A percentile compares a stretch with the other conserved stretches of the same genome.
Evolutionary conservation across 2,888 invertebrate genomes (phyloP).

Genomic region (Volucella bombylans): DNA sequence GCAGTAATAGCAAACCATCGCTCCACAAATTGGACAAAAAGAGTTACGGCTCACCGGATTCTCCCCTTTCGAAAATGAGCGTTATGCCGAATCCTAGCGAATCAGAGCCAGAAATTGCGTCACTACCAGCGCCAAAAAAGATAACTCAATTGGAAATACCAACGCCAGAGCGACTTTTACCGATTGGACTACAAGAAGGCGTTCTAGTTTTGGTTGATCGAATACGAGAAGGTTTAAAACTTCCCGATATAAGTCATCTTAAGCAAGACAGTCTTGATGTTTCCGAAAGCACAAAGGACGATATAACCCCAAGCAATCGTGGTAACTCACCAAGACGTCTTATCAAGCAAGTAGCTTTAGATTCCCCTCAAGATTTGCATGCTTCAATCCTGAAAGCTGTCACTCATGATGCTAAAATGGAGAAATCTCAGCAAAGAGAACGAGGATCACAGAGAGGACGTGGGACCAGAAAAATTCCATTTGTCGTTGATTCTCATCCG

Average conservation of each 20-base stretch:
- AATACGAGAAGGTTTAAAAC: conserved; percentile 88
- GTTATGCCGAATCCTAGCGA: conserved; percentile 84
- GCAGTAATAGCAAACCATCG: conserved; percentile 42
- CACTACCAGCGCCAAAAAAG: conserved; percentile 79
- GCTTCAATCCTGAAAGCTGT: conserved; percentile 80
- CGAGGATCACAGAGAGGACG: conserved; percentile 83
- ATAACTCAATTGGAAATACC: conserved; percentile 87
- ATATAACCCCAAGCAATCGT: conserved; percentile 82
- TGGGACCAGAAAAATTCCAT: conserved; percentile 83
- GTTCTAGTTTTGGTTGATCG: conserved; percentile 88
- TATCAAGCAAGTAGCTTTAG: conserved; percentile 88
- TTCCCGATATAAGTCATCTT: conserved; percentile 84
- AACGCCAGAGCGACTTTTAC: conserved; percentile 88
- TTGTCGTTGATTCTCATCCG: conserved; percentile 84
- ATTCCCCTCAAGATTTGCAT: conserved; percentile 83
- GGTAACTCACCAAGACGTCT: conserved; percentile 86
- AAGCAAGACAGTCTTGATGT: conserved; percentile 83
- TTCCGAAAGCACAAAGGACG: conserved; percentile 81
- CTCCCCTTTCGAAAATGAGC: conserved; percentile 92
- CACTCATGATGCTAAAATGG: conserved; percentile 74
- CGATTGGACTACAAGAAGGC: conserved; percentile 88
- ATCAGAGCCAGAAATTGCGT: conserved; percentile 75
- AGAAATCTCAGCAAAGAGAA: conserved; percentile 77
- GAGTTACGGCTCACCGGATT: conserved; percentile 89
- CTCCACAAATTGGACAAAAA: conserved; percentile 76